A percentile compares a stretch with the other conserved stretches of the same genome.
Conservation (phyloP, 2,888 invertebrate species). For the Tenthredo amoena region DNA sequence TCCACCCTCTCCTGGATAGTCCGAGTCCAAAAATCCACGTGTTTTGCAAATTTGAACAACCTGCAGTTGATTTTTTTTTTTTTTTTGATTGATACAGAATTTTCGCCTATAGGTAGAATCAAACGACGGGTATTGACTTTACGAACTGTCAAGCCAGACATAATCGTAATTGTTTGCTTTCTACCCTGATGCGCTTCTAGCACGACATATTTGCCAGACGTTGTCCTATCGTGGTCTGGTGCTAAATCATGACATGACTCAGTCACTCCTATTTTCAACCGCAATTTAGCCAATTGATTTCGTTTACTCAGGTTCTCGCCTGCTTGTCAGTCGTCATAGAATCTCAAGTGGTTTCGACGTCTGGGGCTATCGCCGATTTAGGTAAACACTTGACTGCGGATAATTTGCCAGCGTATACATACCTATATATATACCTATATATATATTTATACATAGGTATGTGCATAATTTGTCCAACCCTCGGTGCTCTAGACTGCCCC, state of each 20-base stretch:
- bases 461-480: not conserved
- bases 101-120: not conserved
- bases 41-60: not conserved
- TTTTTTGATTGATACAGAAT: not conserved
- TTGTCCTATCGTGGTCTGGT: not conserved
- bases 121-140: not conserved
- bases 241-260: not conserved
- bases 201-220: slow-evolving; percentile 18
- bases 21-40: not conserved
- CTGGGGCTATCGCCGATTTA: not conserved
- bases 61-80: not conserved
- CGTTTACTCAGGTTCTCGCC: not conserved
- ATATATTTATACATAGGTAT: not conserved
- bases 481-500: not conserved
- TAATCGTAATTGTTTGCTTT: slow-evolving; percentile 3
- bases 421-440: not conserved
- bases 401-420: not conserved
- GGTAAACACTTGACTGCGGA: not conserved
- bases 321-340: not conserved
- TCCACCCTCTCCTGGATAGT: not conserved
- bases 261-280: slow-evolving; percentile 19
- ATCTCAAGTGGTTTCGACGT: slow-evolving; percentile 8
- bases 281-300: slow-evolving; percentile 35
- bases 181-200: not conserved
- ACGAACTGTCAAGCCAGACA: slow-evolving; percentile 1